These are phyloP conservation scores for Arctopsyche grandis DNA, from an alignment of 1,140 invertebrate genomes.

Conservation along the genomic window DNA sequence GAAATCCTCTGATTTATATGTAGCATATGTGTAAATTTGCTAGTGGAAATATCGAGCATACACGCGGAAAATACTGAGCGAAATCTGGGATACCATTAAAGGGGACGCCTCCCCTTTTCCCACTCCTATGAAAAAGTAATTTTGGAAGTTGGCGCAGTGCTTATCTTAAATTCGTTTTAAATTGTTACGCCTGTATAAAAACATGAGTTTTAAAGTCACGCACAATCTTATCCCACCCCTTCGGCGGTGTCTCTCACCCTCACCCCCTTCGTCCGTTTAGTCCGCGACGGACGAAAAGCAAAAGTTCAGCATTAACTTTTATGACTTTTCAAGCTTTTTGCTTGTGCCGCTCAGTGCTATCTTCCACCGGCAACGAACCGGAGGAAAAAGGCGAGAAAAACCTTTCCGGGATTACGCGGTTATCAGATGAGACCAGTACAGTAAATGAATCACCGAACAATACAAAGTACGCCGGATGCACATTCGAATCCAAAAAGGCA, in stretches of 20 bases:
- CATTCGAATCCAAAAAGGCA: not conserved
- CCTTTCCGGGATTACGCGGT: slow-evolving; percentile 19
- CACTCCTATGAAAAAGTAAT: slow-evolving; percentile 38
- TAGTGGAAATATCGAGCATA: not conserved
- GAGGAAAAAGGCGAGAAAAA: slow-evolving; percentile 10
- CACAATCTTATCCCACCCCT: slow-evolving; percentile 32
- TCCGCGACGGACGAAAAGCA: not conserved
- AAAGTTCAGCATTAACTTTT: slow-evolving; percentile 46
- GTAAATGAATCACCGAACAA: slow-evolving; percentile 27
- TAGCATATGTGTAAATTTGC: no score
- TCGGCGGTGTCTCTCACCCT: not conserved
- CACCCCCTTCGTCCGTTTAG: not conserved
- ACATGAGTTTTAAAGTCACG: slow-evolving; percentile 46
- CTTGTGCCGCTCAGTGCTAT: slow-evolving; percentile 16
- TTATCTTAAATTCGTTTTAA: slow-evolving; percentile 46
- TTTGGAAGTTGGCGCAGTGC: slow-evolving; percentile 27
- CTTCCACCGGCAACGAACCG: not conserved
- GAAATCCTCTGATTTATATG: no score
- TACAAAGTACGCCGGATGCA: not conserved
- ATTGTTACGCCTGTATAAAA: slow-evolving; percentile 45
- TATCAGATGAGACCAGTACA: slow-evolving; percentile 15
- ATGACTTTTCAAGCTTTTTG: slow-evolving; percentile 33
- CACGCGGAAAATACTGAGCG: not conserved
- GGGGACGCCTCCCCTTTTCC: not conserved
- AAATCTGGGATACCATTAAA: not conserved